Conservation (phyloP, 2,113 vertebrate species). For the Coptodon bakossiorum region DNA sequence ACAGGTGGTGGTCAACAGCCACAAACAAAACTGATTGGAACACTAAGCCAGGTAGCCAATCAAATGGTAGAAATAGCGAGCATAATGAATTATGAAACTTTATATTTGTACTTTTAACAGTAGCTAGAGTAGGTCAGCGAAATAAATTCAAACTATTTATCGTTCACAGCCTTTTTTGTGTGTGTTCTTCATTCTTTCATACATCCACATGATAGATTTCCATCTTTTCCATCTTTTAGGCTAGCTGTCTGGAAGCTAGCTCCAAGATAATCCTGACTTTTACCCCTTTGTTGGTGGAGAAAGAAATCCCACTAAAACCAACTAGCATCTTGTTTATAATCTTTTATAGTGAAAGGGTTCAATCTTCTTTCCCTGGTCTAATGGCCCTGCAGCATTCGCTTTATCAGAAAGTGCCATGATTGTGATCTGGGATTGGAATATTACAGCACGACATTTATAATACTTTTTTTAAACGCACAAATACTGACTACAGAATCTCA, state of each 20-base stretch:
- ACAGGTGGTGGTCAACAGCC: not conserved
- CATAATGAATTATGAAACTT: not conserved
- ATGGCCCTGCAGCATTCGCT: not conserved
- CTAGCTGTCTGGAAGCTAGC: not conserved
- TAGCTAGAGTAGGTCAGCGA: not conserved
- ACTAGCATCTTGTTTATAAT: not conserved
- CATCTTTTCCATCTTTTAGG: not conserved
- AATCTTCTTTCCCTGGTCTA: not conserved
- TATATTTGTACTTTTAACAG: not conserved
- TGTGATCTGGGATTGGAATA: not conserved
- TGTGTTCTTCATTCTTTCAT: not conserved
- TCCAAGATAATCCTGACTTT: not conserved
- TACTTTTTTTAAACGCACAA: not conserved
- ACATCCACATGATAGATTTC: not conserved
- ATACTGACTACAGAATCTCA: not conserved
- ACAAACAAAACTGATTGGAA: not conserved
- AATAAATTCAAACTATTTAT: not conserved
- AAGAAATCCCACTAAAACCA: not conserved
- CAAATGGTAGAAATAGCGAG: not conserved
- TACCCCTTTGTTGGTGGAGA: not conserved
- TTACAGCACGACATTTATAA: not conserved
- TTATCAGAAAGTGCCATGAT: not conserved
- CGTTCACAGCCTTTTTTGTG: not conserved
- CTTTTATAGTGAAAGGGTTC: not conserved
- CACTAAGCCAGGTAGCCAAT: not conserved